Conservation (phyloP, 2,113 vertebrate species). For the Aythya baeri region DNA sequence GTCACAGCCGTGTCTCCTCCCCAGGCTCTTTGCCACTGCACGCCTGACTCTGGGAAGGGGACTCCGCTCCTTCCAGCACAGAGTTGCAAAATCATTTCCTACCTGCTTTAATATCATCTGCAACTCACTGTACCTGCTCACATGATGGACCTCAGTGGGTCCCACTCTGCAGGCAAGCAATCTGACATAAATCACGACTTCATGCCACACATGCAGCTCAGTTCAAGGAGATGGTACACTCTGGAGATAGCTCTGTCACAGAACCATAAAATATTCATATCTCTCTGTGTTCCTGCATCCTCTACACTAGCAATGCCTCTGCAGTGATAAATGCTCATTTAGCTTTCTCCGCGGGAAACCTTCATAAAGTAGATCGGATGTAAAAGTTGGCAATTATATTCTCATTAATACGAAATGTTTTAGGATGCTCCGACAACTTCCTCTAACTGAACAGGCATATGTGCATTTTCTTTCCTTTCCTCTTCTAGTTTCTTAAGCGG, state of each 20-base stretch:
- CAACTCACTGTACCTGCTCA: background rate
- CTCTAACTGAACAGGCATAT: background rate
- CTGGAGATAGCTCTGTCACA: background rate
- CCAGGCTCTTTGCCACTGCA: background rate
- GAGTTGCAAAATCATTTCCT: background rate
- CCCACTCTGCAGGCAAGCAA: background rate
- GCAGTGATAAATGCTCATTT: background rate
- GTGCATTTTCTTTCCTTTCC: background rate
- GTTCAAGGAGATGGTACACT: background rate
- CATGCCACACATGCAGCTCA: background rate
- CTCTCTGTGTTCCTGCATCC: background rate
- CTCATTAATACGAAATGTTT: background rate
- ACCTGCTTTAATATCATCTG: background rate
- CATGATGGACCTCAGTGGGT: background rate
- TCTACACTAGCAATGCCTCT: background rate
- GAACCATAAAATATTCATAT: background rate
- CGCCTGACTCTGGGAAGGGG: background rate
- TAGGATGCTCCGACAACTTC: background rate
- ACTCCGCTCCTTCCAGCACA: background rate
- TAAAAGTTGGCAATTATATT: background rate
- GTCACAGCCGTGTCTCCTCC: background rate
- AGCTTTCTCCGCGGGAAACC: background rate
- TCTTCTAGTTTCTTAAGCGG: background rate
- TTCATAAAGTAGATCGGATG: background rate
- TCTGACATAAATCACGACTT: constrained; percentile 15